phyloP scores from a whole-genome alignment of 1,140 invertebrate species.

The Megalopta genalis region DNA sequence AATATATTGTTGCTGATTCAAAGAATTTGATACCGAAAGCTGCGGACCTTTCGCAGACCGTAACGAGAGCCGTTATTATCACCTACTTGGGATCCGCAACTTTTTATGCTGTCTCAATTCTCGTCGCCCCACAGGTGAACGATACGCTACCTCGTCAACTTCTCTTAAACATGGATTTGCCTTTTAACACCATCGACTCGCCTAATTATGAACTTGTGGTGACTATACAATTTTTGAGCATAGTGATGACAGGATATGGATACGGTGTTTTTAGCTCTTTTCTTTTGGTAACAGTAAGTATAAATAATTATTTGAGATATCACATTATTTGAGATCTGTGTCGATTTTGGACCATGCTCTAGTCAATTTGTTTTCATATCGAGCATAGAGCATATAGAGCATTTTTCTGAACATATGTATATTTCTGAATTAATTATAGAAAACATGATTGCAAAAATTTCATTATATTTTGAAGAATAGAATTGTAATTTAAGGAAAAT shows the following conservation, averaged over 20 bases:
- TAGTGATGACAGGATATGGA: conserved; percentile 12
- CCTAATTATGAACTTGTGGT: conserved; percentile 51
- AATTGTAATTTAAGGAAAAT: no score
- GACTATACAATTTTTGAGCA: conserved; percentile 29
- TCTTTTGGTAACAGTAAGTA: conserved; percentile 42
- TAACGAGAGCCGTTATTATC: conserved; percentile 23
- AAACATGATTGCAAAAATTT: no score
- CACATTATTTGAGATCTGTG: no score
- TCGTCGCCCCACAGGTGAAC: background rate
- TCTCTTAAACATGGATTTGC: conserved; percentile 52
- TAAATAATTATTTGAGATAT: no score
- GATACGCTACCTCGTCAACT: conserved; percentile 10
- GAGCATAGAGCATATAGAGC: no score
- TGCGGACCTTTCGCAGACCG: background rate
- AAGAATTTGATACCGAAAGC: conserved; percentile 22
- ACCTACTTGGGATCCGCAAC: background rate
- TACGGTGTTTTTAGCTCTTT: conserved; percentile 31
- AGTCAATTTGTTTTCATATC: no score
- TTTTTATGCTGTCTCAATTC: background rate
- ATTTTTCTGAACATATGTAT: no score
- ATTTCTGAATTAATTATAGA: no score
- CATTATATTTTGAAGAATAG: no score
- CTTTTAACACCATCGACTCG: conserved; percentile 38
- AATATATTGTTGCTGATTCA: background rate
- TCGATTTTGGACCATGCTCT: no score